phyloP scores from a whole-genome alignment of 2,113 vertebrate species.

The Clarias magur region DNA sequence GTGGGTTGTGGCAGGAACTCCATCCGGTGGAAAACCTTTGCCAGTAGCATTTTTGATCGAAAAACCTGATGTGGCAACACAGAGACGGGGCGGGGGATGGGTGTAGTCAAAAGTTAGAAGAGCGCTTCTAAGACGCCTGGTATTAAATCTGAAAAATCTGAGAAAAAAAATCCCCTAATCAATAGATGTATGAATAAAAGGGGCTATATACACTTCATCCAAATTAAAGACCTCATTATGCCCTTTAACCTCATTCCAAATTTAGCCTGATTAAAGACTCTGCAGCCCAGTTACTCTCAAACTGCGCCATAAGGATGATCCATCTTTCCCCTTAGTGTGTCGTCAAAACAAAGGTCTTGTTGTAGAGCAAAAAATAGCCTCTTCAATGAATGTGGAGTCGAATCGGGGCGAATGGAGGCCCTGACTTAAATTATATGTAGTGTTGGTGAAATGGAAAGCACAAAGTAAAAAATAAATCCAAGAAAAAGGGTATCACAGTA shows the following conservation, averaged over 20 bases:
- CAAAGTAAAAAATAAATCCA: neutral
- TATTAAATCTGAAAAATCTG: neutral
- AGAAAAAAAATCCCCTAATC: neutral
- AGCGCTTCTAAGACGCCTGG: neutral
- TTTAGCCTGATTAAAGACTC: neutral
- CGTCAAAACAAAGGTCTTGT: constrained; percentile 22
- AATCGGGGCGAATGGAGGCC: constrained; percentile 55
- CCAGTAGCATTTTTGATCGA: too few species aligned
- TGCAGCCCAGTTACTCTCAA: neutral
- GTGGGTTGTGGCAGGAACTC: too few species aligned
- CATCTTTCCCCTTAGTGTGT: neutral
- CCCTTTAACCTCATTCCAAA: neutral
- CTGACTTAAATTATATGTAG: constrained; percentile 59
- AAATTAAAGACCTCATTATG: constrained; percentile 1
- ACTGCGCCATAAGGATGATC: neutral
- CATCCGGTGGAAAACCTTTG: too few species aligned
- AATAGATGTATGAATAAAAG: neutral
- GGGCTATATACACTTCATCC: neutral
- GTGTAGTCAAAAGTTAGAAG: neutral
- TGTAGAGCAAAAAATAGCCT: constrained; percentile 30
- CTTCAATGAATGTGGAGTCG: constrained; percentile 45
- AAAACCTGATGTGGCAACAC: too few species aligned
- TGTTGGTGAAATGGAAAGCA: constrained; percentile 60
- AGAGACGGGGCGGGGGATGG: too few species aligned
- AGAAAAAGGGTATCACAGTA: constrained; percentile 30